A percentile compares a stretch with the other conserved stretches of the same genome.
These are phyloP conservation scores for Craterocephalus amniculus DNA, from an alignment of 2,797 vertebrate genomes.

Conservation along the genomic window DNA sequence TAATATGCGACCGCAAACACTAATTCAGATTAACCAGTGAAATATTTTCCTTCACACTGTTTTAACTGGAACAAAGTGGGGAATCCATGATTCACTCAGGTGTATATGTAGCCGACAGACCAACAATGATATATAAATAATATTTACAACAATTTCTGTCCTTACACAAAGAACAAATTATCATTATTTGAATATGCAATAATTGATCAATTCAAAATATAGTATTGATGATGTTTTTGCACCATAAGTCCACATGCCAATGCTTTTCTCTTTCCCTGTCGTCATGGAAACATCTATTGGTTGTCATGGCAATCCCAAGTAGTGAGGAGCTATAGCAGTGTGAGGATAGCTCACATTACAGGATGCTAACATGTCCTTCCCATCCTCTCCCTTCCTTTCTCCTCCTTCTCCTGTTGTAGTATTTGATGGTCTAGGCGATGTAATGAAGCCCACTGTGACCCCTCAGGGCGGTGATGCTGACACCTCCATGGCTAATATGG, in stretches of 20 bases:
- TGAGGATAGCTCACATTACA: conserved; percentile 48
- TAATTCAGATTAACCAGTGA: neutral
- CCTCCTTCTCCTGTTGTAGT: conserved; percentile 76
- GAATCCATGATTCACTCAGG: neutral
- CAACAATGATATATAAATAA: neutral
- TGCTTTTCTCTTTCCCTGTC: conserved; percentile 55
- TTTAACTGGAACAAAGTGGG: neutral
- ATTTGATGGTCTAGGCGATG: conserved; percentile 97
- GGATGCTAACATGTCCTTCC: conserved; percentile 55
- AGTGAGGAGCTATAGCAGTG: conserved; percentile 47
- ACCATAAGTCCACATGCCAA: conserved; percentile 20
- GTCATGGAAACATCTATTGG: conserved; percentile 70
- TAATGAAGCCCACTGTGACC: conserved; percentile 96
- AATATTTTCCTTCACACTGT: neutral
- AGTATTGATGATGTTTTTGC: neutral
- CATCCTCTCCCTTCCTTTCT: neutral
- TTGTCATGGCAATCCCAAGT: conserved; percentile 69
- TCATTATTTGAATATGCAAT: neutral
- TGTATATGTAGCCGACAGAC: neutral
- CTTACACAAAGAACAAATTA: neutral
- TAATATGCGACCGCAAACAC: neutral
- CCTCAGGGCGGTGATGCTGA: conserved; percentile 93
- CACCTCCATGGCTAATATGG: conserved; percentile 95
- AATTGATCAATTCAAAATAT: conserved; percentile 6
- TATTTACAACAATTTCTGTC: neutral